Evolutionary conservation across 1,140 invertebrate species (phyloP).

Genomic region (Lutraria rhynchaena): DNA sequence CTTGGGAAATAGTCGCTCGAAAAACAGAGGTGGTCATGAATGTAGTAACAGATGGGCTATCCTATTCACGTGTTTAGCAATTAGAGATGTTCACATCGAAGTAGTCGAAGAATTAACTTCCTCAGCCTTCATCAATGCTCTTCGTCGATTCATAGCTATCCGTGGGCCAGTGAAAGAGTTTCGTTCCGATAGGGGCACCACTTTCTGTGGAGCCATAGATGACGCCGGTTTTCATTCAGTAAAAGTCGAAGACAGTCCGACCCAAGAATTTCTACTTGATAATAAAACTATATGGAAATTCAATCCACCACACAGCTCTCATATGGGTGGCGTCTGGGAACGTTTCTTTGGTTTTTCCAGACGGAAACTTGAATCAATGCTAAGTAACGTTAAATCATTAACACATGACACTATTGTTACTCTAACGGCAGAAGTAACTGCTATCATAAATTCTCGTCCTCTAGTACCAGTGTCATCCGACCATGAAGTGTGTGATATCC

Average conservation of each 20-base stretch:
- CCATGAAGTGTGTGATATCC: background rate
- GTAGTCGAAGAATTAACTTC: slow-evolving; percentile 64
- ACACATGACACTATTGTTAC: no score
- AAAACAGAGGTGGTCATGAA: slow-evolving; percentile 8
- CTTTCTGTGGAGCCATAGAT: slow-evolving; percentile 66
- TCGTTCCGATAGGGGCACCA: slow-evolving; percentile 64
- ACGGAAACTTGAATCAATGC: no score
- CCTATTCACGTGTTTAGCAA: slow-evolving; percentile 65
- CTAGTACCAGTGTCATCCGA: background rate
- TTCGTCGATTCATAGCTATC: slow-evolving; percentile 62
- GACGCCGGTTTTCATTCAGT: background rate
- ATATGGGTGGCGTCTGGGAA: no score
- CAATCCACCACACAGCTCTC: no score
- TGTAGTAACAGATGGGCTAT: slow-evolving; percentile 63
- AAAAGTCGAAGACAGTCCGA: no score
- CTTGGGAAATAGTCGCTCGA: background rate
- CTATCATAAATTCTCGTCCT: background rate
- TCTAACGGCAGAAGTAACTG: no score
- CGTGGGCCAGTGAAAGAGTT: slow-evolving; percentile 59
- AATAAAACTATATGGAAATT: no score
- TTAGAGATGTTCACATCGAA: slow-evolving; percentile 66
- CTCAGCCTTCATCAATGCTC: slow-evolving; percentile 67
- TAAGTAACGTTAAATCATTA: no score
- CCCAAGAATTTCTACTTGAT: no score
- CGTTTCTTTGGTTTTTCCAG: no score